Conservation (phyloP, 2,797 vertebrate genomes). For the Crax fasciolata region DNA sequence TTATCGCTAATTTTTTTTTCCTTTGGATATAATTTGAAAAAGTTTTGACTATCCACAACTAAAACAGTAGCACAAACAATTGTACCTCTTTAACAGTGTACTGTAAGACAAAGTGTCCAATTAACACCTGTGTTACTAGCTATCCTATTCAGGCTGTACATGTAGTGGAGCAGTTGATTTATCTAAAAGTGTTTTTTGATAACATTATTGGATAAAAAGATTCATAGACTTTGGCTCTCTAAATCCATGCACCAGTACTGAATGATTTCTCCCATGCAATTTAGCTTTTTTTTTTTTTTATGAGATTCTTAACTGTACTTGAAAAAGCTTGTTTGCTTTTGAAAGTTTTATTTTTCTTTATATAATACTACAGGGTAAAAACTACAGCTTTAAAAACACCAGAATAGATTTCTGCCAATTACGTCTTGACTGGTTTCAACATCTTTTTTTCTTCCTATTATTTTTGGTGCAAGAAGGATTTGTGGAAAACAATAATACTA, state of each 20-base stretch:
- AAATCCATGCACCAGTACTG: neutral
- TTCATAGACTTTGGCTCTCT: neutral
- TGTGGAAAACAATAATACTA: neutral
- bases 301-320: neutral
- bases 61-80: neutral
- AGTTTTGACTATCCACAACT: neutral
- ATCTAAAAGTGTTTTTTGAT: neutral
- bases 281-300: neutral
- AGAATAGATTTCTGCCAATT: neutral
- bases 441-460: neutral
- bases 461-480: neutral
- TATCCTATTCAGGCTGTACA: neutral
- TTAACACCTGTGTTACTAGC: neutral
- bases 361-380: neutral
- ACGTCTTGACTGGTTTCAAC: neutral
- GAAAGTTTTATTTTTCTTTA: neutral
- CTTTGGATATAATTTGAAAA: rapidly evolving
- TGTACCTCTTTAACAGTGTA: neutral
- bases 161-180: neutral
- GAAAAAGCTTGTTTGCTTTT: neutral
- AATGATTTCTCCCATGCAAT: neutral
- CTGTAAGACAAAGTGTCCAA: neutral
- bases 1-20: neutral
- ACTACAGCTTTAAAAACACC: neutral
- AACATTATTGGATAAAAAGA: neutral